Evolutionary conservation across 2,888 invertebrate species (phyloP).

Genomic region (Eilema caniola): DNA sequence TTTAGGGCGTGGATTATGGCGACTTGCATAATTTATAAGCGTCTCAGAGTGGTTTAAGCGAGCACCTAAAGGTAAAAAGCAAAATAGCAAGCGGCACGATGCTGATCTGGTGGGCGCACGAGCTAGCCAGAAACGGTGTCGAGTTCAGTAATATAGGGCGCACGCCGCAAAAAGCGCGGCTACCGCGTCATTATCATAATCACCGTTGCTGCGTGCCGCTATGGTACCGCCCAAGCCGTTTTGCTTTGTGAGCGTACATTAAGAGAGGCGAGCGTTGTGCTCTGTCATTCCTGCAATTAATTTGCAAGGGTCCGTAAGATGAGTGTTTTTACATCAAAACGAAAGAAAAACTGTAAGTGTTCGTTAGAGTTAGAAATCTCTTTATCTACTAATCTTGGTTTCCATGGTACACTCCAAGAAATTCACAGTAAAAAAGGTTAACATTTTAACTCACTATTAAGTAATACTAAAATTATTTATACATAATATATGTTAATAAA

Average conservation of each 20-base stretch:
- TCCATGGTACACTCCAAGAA: background rate
- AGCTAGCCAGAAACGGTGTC: constrained; percentile 74
- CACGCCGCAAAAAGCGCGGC: constrained; percentile 82
- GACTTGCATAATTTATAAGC: constrained; percentile 85
- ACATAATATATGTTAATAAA: too few relatives aligned
- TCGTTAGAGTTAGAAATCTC: background rate
- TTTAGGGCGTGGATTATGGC: constrained; percentile 85
- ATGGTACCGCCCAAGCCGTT: constrained; percentile 80
- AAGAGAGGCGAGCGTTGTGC: constrained; percentile 81
- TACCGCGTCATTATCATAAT: constrained; percentile 86
- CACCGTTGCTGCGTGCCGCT: constrained; percentile 80
- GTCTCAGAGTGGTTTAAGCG: constrained; percentile 75
- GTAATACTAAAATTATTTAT: too few relatives aligned
- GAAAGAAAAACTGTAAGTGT: constrained; percentile 25
- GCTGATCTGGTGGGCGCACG: constrained; percentile 59
- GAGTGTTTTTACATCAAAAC: constrained; percentile 66
- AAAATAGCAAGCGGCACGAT: constrained; percentile 51
- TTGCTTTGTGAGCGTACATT: constrained; percentile 85
- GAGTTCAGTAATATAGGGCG: constrained; percentile 80
- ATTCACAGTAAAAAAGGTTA: too few relatives aligned
- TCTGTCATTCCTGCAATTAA: constrained; percentile 84
- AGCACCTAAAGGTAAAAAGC: constrained; percentile 62
- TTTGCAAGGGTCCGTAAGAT: constrained; percentile 76
- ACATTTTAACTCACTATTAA: too few relatives aligned
- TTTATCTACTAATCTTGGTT: background rate